Percentiles rank a stretch among this genome's conserved stretches.
Conservation (phyloP, 2,888 invertebrate species). For the Folsomia candida region DNA sequence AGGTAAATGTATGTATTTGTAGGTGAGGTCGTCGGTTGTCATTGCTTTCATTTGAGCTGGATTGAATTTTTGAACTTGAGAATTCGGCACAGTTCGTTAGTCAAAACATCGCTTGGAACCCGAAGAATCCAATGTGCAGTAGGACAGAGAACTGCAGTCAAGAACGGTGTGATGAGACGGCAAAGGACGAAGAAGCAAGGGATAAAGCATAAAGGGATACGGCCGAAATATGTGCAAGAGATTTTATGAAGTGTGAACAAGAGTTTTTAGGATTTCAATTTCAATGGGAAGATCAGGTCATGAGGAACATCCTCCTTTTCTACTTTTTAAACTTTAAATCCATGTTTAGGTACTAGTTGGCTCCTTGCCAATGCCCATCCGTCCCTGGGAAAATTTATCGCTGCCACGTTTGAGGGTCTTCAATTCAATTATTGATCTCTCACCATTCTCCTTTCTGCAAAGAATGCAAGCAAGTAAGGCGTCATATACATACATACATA, state of each 20-base stretch:
- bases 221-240: slow-evolving; percentile 13
- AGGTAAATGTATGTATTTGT: not conserved
- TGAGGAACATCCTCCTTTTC: slow-evolving; percentile 14
- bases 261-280: slow-evolving; percentile 37
- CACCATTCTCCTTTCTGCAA: slow-evolving; percentile 8
- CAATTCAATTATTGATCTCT: slow-evolving; percentile 49
- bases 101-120: slow-evolving; percentile 12
- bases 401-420: slow-evolving; percentile 49
- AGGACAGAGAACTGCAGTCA: no score
- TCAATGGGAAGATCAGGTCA: slow-evolving; percentile 20
- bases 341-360: slow-evolving; percentile 5
- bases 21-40: slow-evolving; percentile 15
- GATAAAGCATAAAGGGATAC: slow-evolving; percentile 13
- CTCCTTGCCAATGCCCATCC: slow-evolving; percentile 36
- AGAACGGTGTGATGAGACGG: slow-evolving; percentile 1
- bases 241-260: slow-evolving; percentile 51
- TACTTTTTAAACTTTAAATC: not conserved
- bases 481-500: not conserved
- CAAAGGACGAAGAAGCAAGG: slow-evolving; percentile 22
- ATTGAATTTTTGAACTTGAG: slow-evolving; percentile 1
- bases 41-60: not conserved
- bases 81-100: slow-evolving; percentile 47
- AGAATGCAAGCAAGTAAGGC: not conserved
- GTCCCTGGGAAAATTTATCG: slow-evolving; percentile 50
- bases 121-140: no score